Conservation (phyloP, 1,140 invertebrate species). For the Anadara kagoshimensis region DNA sequence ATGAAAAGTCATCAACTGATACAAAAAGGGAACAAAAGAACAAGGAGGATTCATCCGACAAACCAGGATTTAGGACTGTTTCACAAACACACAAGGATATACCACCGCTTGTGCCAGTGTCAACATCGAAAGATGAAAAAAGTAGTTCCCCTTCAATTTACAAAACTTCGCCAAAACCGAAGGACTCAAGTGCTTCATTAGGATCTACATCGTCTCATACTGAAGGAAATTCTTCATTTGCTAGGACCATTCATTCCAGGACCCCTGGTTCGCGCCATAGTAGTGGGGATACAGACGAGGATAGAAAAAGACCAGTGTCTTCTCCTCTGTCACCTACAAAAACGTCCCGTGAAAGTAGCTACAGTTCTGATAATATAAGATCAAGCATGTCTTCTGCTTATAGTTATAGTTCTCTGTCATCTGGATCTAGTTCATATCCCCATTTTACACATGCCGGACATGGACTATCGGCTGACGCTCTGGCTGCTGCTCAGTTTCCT, state of each 20-base stretch:
- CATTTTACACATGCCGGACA: slow-evolving; percentile 51
- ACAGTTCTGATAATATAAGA: slow-evolving; percentile 21
- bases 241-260: slow-evolving; percentile 24
- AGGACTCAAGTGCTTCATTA: slow-evolving; percentile 36
- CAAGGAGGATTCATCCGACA: slow-evolving; percentile 52
- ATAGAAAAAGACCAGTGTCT: slow-evolving; percentile 27
- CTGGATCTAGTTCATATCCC: slow-evolving; percentile 32
- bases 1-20: slow-evolving; percentile 33
- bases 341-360: slow-evolving; percentile 18
- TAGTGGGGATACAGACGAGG: slow-evolving; percentile 26
- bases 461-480: slow-evolving; percentile 49
- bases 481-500: slow-evolving; percentile 55
- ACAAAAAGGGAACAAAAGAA: slow-evolving; percentile 26
- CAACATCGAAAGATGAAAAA: slow-evolving; percentile 49
- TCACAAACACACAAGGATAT: slow-evolving; percentile 60
- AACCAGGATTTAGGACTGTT: slow-evolving; percentile 64
- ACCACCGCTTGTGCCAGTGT: slow-evolving; percentile 64
- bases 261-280: slow-evolving; percentile 29
- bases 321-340: slow-evolving; percentile 31
- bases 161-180: slow-evolving; percentile 37
- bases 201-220: slow-evolving; percentile 30
- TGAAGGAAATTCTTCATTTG: slow-evolving; percentile 24
- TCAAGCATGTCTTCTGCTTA: slow-evolving; percentile 11
- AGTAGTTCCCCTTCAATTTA: slow-evolving; percentile 28
- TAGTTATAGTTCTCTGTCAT: slow-evolving; percentile 17